Conservation (phyloP, 1,140 invertebrate species). For the Popillia japonica region DNA sequence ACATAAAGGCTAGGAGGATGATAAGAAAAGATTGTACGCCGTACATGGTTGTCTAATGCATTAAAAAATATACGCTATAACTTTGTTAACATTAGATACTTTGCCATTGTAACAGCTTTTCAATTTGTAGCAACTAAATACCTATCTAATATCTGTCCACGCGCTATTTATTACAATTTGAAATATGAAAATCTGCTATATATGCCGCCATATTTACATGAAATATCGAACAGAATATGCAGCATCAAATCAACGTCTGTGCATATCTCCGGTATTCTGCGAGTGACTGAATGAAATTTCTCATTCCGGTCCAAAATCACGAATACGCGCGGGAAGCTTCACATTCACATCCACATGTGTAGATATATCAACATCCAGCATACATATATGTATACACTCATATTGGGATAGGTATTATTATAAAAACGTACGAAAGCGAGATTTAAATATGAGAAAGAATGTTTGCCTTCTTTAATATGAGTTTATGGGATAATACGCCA, state of each 20-base stretch:
- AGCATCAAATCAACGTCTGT: slow-evolving; percentile 9
- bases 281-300: slow-evolving; percentile 14
- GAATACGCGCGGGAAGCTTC: background rate
- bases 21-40: too few species aligned
- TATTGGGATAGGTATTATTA: slow-evolving; percentile 5
- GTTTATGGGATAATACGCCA: slow-evolving; percentile 5
- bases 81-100: too few species aligned
- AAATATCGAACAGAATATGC: background rate
- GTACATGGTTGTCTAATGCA: too few species aligned
- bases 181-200: too few species aligned
- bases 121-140: too few species aligned
- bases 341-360: background rate
- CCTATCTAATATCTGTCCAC: too few species aligned
- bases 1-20: too few species aligned
- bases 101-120: too few species aligned
- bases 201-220: background rate
- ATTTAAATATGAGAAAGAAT: slow-evolving; percentile 30
- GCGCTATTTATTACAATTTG: too few species aligned
- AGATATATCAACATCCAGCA: background rate
- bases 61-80: too few species aligned
- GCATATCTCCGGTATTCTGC: slow-evolving; percentile 9
- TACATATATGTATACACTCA: background rate
- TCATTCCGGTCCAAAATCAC: background rate
- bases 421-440: slow-evolving; percentile 21
- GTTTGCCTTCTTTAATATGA: slow-evolving; percentile 35